phyloP scores from a whole-genome alignment of 2,113 vertebrate genomes.

The Myiopsitta monachus region DNA sequence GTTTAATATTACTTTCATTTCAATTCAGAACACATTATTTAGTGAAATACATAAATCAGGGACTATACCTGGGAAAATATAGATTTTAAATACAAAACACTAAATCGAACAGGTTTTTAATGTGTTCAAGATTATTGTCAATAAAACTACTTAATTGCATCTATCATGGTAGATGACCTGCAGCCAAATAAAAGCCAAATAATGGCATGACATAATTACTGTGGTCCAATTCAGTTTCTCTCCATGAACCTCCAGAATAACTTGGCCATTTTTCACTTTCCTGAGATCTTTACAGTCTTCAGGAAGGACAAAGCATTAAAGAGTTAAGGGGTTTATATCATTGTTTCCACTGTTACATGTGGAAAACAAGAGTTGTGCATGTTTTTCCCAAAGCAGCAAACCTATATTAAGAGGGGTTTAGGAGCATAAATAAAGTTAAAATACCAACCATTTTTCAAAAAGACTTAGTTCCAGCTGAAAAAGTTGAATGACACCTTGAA shows the following conservation, averaged over 20 bases:
- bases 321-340: background rate
- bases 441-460: background rate
- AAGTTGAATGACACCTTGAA: background rate
- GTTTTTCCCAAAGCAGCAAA: background rate
- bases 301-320: background rate
- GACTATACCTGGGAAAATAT: background rate
- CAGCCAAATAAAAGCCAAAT: background rate
- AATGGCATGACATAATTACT: background rate
- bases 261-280: background rate
- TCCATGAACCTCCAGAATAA: background rate
- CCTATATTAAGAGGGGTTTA: background rate
- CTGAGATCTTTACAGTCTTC: background rate
- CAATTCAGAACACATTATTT: background rate
- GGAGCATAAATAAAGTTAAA: background rate
- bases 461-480: background rate
- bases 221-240: background rate
- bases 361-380: background rate
- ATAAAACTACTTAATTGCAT: background rate
- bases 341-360: fast-evolving
- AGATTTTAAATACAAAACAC: background rate
- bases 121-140: background rate
- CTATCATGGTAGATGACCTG: background rate
- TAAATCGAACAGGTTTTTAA: background rate
- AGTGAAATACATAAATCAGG: background rate
- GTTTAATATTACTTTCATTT: background rate